Evolutionary conservation across 2,888 invertebrate genomes (phyloP).

Genomic region (Caenorhabditis zanzibari): DNA sequence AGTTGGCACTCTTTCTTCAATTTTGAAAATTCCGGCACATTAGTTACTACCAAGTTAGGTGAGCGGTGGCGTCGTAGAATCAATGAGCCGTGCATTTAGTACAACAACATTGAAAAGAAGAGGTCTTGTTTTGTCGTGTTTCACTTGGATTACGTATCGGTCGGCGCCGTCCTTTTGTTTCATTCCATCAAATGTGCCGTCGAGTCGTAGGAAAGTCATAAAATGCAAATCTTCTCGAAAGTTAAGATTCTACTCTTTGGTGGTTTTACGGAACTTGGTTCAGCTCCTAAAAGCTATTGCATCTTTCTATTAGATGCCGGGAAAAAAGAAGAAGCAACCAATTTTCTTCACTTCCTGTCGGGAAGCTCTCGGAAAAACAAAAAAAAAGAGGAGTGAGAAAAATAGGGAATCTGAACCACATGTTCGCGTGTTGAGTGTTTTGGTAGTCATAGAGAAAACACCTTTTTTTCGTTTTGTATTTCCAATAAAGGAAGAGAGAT

Average conservation of each 20-base stretch:
- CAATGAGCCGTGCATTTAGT: constrained; percentile 63
- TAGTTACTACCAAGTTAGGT: constrained; percentile 49
- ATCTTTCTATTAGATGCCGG: constrained; percentile 13
- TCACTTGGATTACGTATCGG: constrained; percentile 55
- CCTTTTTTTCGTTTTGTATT: constrained; percentile 8
- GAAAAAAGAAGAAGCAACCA: constrained; percentile 26
- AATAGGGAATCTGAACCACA: constrained; percentile 6
- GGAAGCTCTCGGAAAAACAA: not conserved
- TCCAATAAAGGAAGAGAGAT: constrained; percentile 34
- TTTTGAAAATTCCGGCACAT: constrained; percentile 55
- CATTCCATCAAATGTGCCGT: constrained; percentile 52
- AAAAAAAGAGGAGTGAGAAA: constrained; percentile 7
- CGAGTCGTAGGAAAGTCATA: constrained; percentile 46
- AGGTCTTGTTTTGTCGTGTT: constrained; percentile 25
- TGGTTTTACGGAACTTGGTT: too few relatives aligned
- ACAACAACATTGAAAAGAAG: constrained; percentile 53
- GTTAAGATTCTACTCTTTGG: constrained; percentile 11
- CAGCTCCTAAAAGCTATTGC: constrained; percentile 23
- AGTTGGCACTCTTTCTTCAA: constrained; percentile 8
- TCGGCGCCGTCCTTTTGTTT: constrained; percentile 57
- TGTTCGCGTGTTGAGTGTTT: constrained; percentile 30
- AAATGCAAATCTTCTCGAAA: constrained; percentile 53
- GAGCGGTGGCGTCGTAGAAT: constrained; percentile 14
- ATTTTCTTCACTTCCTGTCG: constrained; percentile 22
- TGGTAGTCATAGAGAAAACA: constrained; percentile 28